Base-by-base conservation (phyloP, 2,113 vertebrate genomes). In the Thinocorus orbignyianus region DNA sequence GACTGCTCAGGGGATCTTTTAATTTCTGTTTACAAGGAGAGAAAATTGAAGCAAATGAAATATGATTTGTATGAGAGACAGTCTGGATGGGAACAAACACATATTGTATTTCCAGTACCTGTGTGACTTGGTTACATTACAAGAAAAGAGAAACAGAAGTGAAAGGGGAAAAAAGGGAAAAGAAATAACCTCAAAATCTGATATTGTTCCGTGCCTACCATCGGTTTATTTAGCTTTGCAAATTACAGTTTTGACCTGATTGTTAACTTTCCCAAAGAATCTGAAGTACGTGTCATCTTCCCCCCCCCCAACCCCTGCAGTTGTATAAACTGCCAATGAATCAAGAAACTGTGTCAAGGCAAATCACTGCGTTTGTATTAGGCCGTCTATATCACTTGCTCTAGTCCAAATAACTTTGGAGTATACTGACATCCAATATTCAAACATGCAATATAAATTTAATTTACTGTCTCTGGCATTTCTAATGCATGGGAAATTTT, bases 281-380 rank as follows among this genome's bases (percentile, higher is more conserved):
- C 31, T 76, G 28, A 73, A 77, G 80, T 70, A 58, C 16, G 20
- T 86, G 44, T 70, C 23, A 48, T 86, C 25, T n/a, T n/a, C n/a
- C n/a, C n/a, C n/a, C n/a, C n/a, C n/a, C n/a, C n/a, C n/a, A n/a
- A n/a, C n/a, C n/a, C n/a, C 71, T 87, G 13, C 58, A 64, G 13
- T 54, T 90, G n/a, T 82, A 46, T 46, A 82, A 87, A 57, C 44
- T 62, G 24, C 46, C 87, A 66, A 24, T 85, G 81, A 94, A 95
- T 87, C 84, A 89, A 88, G 70, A 84, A 76, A 51, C 39, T 25
- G 16, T 72, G 95, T 93, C 64, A 79, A 80, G 66, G 54, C 44
- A 95, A 96, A 95, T 88, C 62, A 69, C 78, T 85, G 74, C 44
- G 66, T 92, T 92, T 85, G 41, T 92, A 82, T 82, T 85, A 80